Conservation (phyloP, 2,888 invertebrate species). For the Proisotoma minuta region DNA sequence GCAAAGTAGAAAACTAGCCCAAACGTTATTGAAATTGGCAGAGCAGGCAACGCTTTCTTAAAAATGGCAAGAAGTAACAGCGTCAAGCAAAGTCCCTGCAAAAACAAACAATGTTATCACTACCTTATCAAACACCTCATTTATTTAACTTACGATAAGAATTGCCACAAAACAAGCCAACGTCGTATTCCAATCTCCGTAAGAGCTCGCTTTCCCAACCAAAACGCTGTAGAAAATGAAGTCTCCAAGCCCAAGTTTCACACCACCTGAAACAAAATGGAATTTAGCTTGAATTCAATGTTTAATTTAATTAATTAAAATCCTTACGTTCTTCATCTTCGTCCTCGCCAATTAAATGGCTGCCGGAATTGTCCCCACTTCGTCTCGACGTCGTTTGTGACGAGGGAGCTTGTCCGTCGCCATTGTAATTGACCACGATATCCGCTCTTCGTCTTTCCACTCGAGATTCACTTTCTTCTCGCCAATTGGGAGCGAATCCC, state of each 20-base stretch:
- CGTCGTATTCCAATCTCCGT: slow-evolving; percentile 99
- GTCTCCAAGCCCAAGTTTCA: slow-evolving; percentile 96
- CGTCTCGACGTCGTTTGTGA: slow-evolving; percentile 16
- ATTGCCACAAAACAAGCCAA: slow-evolving; percentile 98
- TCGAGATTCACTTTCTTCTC: slow-evolving; percentile 41
- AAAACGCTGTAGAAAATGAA: slow-evolving; percentile 99
- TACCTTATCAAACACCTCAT: no score
- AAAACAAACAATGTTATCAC: slow-evolving; percentile 46
- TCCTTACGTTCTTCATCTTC: slow-evolving; percentile 59
- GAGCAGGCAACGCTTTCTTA: slow-evolving; percentile 93
- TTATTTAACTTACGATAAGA: slow-evolving; percentile 76
- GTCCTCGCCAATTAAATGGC: slow-evolving; percentile 50
- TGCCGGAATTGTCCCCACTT: slow-evolving; percentile 19
- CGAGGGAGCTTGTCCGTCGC: no score
- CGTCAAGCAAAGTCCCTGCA: slow-evolving; percentile 90
- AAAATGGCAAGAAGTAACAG: slow-evolving; percentile 90
- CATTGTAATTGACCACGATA: slow-evolving; percentile 12
- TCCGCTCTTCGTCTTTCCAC: slow-evolving; percentile 41
- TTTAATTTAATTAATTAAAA: no score
- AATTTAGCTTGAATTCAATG: no score
- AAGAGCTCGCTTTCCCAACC: slow-evolving; percentile 96
- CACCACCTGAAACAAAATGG: slow-evolving; percentile 63
- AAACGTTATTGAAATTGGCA: slow-evolving; percentile 97
- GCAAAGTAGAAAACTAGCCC: slow-evolving; percentile 97
- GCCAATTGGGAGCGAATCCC: slow-evolving; percentile 47